Conservation (phyloP, 2,797 vertebrate genomes). For the Pelodytes ibericus region DNA sequence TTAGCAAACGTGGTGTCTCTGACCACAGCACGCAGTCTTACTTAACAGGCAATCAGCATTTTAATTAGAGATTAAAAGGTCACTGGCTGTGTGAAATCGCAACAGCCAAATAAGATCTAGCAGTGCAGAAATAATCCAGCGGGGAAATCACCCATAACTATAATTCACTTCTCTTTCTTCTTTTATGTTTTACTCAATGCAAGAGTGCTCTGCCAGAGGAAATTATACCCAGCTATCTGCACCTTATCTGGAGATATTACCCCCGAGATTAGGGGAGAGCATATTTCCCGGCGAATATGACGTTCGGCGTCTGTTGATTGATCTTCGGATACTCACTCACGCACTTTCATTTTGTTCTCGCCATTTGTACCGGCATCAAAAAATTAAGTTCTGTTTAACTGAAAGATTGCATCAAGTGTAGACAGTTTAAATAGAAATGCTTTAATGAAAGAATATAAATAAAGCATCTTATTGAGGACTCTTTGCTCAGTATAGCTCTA, state of each 20-base stretch:
- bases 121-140: slow-evolving; percentile 80
- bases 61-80: slow-evolving; percentile 84
- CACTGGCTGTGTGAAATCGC: slow-evolving; percentile 79
- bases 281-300: slow-evolving; percentile 28
- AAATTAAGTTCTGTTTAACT: too few relatives aligned
- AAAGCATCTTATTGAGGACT: too few relatives aligned
- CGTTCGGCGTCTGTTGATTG: slow-evolving; percentile 41
- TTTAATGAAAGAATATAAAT: too few relatives aligned
- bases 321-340: slow-evolving; percentile 21
- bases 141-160: slow-evolving; percentile 74
- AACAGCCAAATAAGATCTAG: slow-evolving; percentile 81
- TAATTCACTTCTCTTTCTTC: slow-evolving; percentile 65
- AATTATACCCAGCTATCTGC: slow-evolving; percentile 45
- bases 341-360: slow-evolving; percentile 13
- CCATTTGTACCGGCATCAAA: slow-evolving; percentile 22
- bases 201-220: slow-evolving; percentile 49
- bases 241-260: slow-evolving; percentile 32
- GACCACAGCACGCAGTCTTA: slow-evolving; percentile 78
- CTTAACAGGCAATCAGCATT: slow-evolving; percentile 83
- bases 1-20: slow-evolving; percentile 62
- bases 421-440: too few relatives aligned
- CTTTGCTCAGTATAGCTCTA: too few relatives aligned
- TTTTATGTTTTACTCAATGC: slow-evolving; percentile 49
- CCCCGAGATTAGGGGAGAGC: slow-evolving; percentile 33
- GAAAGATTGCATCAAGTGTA: too few relatives aligned